Base-by-base conservation (phyloP, 2,888 invertebrate genomes). In the Gibbula magus region DNA sequence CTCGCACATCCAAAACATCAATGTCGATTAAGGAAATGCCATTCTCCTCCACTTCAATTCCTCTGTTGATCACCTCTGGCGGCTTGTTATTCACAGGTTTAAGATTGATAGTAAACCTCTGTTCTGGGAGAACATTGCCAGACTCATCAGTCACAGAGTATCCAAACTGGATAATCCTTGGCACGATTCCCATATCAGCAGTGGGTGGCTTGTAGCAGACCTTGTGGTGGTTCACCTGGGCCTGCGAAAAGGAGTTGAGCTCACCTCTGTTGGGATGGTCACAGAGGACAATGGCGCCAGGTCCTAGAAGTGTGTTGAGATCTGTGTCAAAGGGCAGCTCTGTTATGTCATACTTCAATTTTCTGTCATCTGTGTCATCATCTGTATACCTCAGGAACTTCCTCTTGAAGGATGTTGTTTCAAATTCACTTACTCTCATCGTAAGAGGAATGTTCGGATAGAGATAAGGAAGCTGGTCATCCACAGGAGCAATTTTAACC, bases 151-250 rank as follows among this genome's bases (percentile, higher is more conserved):
- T 86, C 5, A 92, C 93, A 76, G 88, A 86, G 80, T 90, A 93
- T 78, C 86, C 85, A 84, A 93, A 90, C 80, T 92, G 91, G 45
- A 93, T 87, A 29, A 91, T 86, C 73, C 92, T 86, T n/a, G 91
- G 89, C 0, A 89, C 86, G 52, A 92, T 84, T 0, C 93, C 92
- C 5, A 92, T 85, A 79, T 93, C 93, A 39, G 86, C 85, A 20
- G 82, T 83, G 4, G 92, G 92, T 0, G 93, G 92, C 45, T 87
- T 83, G 81, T 91, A 93, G 80, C 93, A 92, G 18, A 93, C 87
- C 85, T 92, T 92, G 66, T 89, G 89, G 79, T 93, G 91, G 82
- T 92, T 92, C n/a, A 93, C 86, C 85, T 92, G 89, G 10, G 91
- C 88, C 81, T 93, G 93, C 0, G 89, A 90, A 80, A 93, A 93